Percentiles rank a stretch among this genome's conserved stretches.
Conservation (phyloP, 2,888 invertebrate genomes). For the Brachypterus glaber region DNA sequence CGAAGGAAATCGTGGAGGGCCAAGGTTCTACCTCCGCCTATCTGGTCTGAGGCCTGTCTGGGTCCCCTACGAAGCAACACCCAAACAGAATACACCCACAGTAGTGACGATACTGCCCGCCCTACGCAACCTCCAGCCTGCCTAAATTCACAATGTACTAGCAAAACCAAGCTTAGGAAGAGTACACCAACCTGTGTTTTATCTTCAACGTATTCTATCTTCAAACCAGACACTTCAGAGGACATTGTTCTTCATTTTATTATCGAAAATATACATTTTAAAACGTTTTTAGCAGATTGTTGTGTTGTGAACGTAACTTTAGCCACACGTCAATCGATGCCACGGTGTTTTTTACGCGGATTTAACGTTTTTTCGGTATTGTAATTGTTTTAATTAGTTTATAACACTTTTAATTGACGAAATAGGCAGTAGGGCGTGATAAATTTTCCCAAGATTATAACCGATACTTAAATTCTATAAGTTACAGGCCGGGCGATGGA, state of each 20-base stretch:
- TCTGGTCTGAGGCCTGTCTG: constrained; percentile 29
- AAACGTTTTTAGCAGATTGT: too few species aligned
- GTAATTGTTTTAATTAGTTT: too few species aligned
- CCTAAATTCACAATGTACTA: constrained; percentile 13
- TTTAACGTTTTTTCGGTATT: too few species aligned
- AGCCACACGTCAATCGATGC: too few species aligned
- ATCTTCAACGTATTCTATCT: constrained; percentile 33
- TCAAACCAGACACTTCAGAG: constrained; percentile 28
- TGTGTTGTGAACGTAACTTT: too few species aligned
- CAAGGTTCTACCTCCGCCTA: constrained; percentile 36
- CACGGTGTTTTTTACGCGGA: too few species aligned
- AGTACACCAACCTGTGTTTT: constrained; percentile 29
- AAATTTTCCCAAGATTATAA: constrained; percentile 23
- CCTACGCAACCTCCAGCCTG: constrained; percentile 19
- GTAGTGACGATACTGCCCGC: constrained; percentile 26
- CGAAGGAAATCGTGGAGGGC: too few species aligned
- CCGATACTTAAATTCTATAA: constrained; percentile 25
- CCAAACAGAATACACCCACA: too few species aligned
- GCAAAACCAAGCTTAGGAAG: constrained; percentile 10
- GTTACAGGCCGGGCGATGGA: constrained; percentile 40
- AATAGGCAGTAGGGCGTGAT: constrained; percentile 19
- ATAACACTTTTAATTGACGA: constrained; percentile 5
- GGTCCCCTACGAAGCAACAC: constrained; percentile 25
- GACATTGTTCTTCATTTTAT: constrained; percentile 25
- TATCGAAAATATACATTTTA: too few species aligned